Base-by-base conservation (phyloP, 2,113 vertebrate species). In the Austrofundulus limnaeus region DNA sequence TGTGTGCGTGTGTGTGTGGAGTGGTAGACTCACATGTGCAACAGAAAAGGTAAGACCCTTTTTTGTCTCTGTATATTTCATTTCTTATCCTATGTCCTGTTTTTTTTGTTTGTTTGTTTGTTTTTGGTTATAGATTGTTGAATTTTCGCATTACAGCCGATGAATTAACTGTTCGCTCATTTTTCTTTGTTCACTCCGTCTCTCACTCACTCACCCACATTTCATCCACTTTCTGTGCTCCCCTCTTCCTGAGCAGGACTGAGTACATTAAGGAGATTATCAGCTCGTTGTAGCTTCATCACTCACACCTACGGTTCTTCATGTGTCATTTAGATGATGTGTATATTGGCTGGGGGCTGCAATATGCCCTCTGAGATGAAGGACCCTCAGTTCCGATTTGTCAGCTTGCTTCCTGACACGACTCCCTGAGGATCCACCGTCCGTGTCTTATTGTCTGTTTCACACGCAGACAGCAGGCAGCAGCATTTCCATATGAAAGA, bases 401-500 rank as follows among this genome's bases (percentile, higher is more conserved):
- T 85, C 43, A 17, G 66, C 74, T 55, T 5, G 24, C 17, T 83
- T 83, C 72, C 70, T n/a, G 38, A 78, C 57, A 70, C 25, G 48
- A 72, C 81, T 74, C 77, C 85, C 79, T 11, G 54, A 80, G 77
- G 85, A 85, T 72, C 61, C 74, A 78, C 64, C 72, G 58, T 77
- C 61, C 67, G 82, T 85, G 81, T 78, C 65, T 87, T 77, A 87
- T 81, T 83, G 77, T 9, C 46, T 67, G 15, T 11, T 45, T 49
- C 52, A 50, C 46, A 61, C n/a, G 23, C n/a, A 65, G 3, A 41
- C 20, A 2, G 58, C 57, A 28, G 48, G 51, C 64, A 48, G 70
- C 67, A 70, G 51, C 66, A 90, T 91, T 92, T 92, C 76, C 81
- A n/a, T n/a, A n/a, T n/a, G n/a, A n/a, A n/a, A n/a, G n/a, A n/a